Evolutionary conservation across 2,113 vertebrate species (phyloP).

Genomic region (Centropus bengalensis): DNA sequence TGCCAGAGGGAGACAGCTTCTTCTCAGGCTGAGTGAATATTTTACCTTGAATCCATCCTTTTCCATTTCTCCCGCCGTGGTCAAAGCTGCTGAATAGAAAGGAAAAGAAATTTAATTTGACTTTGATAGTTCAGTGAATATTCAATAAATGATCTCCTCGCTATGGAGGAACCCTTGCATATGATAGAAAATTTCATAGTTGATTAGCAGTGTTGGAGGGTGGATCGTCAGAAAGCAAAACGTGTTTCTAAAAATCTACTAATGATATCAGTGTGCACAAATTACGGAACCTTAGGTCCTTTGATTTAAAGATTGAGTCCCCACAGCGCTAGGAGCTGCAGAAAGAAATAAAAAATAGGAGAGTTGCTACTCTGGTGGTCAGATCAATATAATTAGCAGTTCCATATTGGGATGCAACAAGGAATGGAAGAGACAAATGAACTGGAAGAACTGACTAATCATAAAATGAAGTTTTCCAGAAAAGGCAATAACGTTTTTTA

Average conservation of each 20-base stretch:
- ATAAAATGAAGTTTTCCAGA: neutral
- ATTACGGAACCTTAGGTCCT: neutral
- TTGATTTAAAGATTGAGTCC: neutral
- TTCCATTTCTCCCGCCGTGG: neutral
- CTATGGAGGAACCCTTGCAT: neutral
- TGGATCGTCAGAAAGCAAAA: neutral
- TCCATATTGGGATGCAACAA: neutral
- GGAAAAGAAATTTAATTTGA: neutral
- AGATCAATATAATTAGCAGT: neutral
- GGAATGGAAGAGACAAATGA: neutral
- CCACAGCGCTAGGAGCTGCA: neutral
- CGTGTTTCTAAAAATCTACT: neutral
- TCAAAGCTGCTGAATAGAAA: neutral
- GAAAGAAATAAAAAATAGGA: neutral
- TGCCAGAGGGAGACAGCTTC: neutral
- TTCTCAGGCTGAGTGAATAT: neutral
- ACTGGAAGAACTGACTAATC: neutral
- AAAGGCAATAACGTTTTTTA: neutral
- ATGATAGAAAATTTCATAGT: neutral
- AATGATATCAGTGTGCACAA: neutral
- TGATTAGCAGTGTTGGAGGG: neutral
- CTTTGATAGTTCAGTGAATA: neutral
- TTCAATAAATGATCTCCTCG: neutral
- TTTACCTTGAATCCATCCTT: neutral
- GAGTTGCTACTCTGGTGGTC: neutral